These are phyloP conservation scores for Amphiduros pacificus DNA, from an alignment of 2,888 invertebrate genomes.

Conservation along the genomic window DNA sequence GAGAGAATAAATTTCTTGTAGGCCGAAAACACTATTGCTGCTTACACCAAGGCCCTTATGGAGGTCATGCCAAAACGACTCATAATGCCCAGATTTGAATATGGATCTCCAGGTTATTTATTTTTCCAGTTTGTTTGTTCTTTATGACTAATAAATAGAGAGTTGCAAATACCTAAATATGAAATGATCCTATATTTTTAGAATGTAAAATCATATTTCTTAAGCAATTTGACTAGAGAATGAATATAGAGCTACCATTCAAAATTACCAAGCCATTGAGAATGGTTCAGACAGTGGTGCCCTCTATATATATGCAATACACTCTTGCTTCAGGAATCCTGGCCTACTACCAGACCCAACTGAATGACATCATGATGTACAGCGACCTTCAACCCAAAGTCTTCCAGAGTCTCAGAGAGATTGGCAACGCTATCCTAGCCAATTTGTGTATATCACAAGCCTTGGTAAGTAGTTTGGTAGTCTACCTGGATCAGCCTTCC, in stretches of 20 bases:
- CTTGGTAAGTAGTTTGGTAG: constrained; percentile 22
- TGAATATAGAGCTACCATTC: no score
- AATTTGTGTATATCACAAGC: constrained; percentile 93
- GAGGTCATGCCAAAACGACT: constrained; percentile 94
- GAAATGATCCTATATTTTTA: no score
- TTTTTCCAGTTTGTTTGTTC: no score
- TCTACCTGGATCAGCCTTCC: no score
- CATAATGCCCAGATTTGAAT: constrained; percentile 87
- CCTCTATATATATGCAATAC: background rate
- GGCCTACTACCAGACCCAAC: constrained; percentile 77
- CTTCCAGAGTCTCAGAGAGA: constrained; percentile 90
- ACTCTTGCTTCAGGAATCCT: constrained; percentile 50
- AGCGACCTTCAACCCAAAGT: constrained; percentile 91
- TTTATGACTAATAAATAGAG: no score
- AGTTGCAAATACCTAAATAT: no score
- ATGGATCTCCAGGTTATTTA: constrained; percentile 81
- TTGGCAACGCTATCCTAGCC: constrained; percentile 94
- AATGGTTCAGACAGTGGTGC: no score
- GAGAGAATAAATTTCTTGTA: no score
- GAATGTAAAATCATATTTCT: no score
- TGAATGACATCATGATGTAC: constrained; percentile 93
- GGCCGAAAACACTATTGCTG: no score
- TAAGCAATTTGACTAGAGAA: no score
- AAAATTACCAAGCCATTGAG: no score
- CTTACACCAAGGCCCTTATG: constrained; percentile 71